phyloP scores from a whole-genome alignment of 1,140 invertebrate species.

The Orius insidiosus region DNA sequence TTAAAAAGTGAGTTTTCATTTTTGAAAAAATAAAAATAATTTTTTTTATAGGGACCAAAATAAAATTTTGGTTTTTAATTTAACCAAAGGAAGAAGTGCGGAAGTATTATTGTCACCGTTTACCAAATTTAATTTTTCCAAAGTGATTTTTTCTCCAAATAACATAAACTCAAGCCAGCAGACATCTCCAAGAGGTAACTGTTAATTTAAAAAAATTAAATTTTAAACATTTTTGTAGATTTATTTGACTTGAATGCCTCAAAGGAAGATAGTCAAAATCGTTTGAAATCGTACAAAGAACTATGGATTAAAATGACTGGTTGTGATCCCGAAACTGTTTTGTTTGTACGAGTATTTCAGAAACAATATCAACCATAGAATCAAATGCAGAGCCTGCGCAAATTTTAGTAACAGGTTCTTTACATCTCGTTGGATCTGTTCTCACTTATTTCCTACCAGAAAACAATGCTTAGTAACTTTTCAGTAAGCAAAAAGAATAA shows the following conservation, averaged over 20 bases:
- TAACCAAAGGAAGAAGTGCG: conserved; percentile 35
- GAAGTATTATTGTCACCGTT: conserved; percentile 30
- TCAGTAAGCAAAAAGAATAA: too few relatives aligned
- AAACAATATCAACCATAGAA: conserved; percentile 1
- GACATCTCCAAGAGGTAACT: conserved; percentile 6
- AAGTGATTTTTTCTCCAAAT: conserved; percentile 17
- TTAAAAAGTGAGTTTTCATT: conserved; percentile 4
- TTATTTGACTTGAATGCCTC: conserved; percentile 2
- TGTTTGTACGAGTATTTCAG: not conserved
- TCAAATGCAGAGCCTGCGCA: conserved; percentile 29
- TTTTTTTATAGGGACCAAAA: conserved; percentile 2
- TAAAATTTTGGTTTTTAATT: conserved; percentile 38
- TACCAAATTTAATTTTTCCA: conserved; percentile 12
- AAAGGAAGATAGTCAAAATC: not conserved
- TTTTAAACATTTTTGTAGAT: conserved; percentile 4
- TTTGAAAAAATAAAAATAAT: not conserved
- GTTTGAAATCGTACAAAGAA: conserved; percentile 6
- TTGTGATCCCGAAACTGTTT: not conserved
- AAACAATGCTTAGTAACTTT: not conserved
- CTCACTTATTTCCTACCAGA: conserved; percentile 25
- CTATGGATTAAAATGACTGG: conserved; percentile 6
- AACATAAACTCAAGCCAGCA: conserved; percentile 4
- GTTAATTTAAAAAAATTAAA: not conserved
- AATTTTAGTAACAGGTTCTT: conserved; percentile 75
- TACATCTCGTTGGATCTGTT: conserved; percentile 78